phyloP scores from a whole-genome alignment of 2,888 invertebrate species.

The Phyto melanocephala region DNA sequence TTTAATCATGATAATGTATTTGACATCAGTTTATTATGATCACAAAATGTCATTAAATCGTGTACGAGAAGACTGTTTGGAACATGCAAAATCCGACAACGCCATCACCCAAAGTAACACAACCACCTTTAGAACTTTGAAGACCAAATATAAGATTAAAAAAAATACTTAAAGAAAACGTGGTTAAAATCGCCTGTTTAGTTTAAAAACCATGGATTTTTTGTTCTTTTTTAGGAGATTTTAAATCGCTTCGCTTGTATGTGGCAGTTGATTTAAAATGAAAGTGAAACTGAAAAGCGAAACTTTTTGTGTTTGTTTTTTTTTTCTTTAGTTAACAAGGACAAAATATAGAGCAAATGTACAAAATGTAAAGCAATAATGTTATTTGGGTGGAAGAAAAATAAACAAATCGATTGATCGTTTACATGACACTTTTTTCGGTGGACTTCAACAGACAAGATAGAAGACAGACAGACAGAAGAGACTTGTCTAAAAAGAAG shows the following conservation, averaged over 20 bases:
- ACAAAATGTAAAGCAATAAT: conserved; percentile 33
- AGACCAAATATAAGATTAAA: not conserved
- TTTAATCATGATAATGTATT: conserved; percentile 48
- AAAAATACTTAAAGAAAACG: conserved; percentile 41
- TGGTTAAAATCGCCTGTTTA: conserved; percentile 49
- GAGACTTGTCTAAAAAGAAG: conserved; percentile 1
- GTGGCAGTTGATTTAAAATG: conserved; percentile 34
- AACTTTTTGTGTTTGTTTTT: not conserved
- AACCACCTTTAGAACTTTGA: not conserved
- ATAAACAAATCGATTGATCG: conserved; percentile 63
- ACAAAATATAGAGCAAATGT: conserved; percentile 56
- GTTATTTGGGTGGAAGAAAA: conserved; percentile 36
- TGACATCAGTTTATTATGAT: conserved; percentile 61
- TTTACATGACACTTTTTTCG: conserved; percentile 62
- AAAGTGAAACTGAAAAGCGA: conserved; percentile 61
- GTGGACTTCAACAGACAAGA: conserved; percentile 20
- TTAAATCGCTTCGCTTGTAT: not conserved
- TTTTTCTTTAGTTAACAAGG: conserved; percentile 16
- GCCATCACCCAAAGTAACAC: not conserved
- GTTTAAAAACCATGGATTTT: conserved; percentile 47
- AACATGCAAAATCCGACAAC: conserved; percentile 20
- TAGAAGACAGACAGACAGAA: not conserved
- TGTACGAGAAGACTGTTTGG: conserved; percentile 9
- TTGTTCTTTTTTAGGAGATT: not conserved
- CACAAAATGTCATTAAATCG: conserved; percentile 51